phyloP scores from a whole-genome alignment of 1,140 invertebrate genomes.

The Apis dorsata region DNA sequence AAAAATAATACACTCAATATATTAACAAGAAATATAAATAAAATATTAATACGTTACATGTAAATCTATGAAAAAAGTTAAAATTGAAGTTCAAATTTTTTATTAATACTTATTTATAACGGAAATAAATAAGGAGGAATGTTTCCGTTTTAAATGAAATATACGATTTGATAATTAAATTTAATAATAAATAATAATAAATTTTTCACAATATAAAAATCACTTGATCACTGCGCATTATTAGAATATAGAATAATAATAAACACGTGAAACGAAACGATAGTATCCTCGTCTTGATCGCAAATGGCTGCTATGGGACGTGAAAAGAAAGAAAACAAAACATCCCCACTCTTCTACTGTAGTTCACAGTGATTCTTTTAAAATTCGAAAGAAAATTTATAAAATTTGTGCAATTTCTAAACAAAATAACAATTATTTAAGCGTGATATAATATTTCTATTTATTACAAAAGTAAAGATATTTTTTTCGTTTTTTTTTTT shows the following conservation, averaged over 20 bases:
- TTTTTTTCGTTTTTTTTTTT: neutral
- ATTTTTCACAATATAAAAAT: neutral
- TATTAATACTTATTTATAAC: neutral
- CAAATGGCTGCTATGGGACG: constrained; percentile 36
- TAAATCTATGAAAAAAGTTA: neutral
- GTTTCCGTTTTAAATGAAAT: too few species aligned
- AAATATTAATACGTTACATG: neutral
- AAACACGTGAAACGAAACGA: neutral
- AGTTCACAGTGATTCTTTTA: constrained; percentile 1
- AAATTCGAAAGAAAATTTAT: neutral
- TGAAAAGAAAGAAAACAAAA: constrained; percentile 35
- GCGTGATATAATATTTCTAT: neutral
- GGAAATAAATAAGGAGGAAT: too few species aligned
- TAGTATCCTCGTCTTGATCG: constrained; percentile 5
- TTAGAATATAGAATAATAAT: neutral
- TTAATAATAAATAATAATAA: neutral
- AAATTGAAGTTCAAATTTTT: neutral
- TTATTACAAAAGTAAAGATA: neutral
- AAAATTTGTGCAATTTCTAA: neutral
- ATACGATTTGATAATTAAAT: neutral
- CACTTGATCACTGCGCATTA: neutral
- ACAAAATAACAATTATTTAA: neutral
- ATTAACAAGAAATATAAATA: neutral
- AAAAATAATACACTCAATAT: neutral
- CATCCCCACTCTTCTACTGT: constrained; percentile 12